Conservation (phyloP, 2,113 vertebrate species). For the Ellobius talpinus region DNA sequence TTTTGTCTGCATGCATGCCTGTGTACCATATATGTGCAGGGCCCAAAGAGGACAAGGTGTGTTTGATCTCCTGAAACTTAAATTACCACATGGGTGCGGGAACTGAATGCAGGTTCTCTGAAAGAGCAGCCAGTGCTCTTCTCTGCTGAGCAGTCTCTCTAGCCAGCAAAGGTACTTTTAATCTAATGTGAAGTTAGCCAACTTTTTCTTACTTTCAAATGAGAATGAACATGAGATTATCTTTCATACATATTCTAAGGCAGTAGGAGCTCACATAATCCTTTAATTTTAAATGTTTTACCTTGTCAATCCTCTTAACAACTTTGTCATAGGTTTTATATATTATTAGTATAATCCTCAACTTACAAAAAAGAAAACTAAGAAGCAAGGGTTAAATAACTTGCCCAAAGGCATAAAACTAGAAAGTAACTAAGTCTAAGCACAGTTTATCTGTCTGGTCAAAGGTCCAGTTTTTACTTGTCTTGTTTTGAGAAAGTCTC, state of each 20-base stretch:
- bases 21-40: background rate
- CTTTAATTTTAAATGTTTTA: conserved; percentile 8
- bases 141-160: background rate
- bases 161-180: background rate
- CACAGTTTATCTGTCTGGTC: background rate
- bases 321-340: background rate
- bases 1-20: background rate
- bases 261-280: background rate
- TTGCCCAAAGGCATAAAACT: background rate
- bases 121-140: background rate
- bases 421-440: conserved; percentile 8
- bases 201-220: background rate
- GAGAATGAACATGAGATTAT: background rate
- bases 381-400: conserved; percentile 9
- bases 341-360: background rate
- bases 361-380: background rate
- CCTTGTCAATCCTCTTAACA: conserved; percentile 1
- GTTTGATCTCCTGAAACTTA: background rate
- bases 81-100: background rate
- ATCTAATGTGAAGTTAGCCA: background rate
- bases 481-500: conserved; percentile 30
- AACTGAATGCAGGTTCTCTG: background rate
- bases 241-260: background rate
- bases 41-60: background rate
- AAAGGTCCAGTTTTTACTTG: background rate